Evolutionary conservation across 1,140 invertebrate species (phyloP), one percentile per base, ranked within the genome.

Genomic region (Drosophila yakuba): DNA sequence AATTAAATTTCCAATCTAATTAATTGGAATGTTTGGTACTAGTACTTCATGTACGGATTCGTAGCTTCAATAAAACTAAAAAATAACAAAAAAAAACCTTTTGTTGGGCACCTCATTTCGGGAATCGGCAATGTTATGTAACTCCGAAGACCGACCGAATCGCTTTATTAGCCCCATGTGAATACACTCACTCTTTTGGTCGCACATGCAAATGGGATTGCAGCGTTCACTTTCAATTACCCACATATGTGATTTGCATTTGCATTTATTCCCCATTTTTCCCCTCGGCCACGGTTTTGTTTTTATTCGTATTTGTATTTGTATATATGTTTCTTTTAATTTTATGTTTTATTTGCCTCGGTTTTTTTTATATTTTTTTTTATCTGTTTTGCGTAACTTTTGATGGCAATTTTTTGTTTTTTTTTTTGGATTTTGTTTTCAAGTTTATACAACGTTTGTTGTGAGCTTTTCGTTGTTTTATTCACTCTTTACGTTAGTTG

Each of bases 181-280:
- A 78, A 78, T 78, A 47, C 41, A 73, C 48, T 59, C 44, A 58
- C 48, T 15, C 57, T 43, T 35, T 10, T 4, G 28, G 14, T 51
- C 48, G 48, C 48, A 51, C 10, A 74, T 36, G 57, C 15, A 73
- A 25, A 59, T 51, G 17, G 36, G 11, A 43, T 64, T 68, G 39
- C 17, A 44, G 50, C 38, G 36, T 47, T 78, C 80, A 61, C 58
- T 72, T 84, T 72, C 58, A 84, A 60, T 72, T 83, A 69, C 52
- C 55, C 72, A 75, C 62, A 82, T 60, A 74, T 64, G 78, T 68
- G 55, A 82, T 78, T 81, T 82, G 54, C 54, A 58, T 54, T 71
- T 80, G 20, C 20, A 20, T 20, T 20, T 20, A 20, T 2, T 20
- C 20, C 20, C 20, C 20, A 48, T 39, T 59, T 10, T 14, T 14